phyloP scores from a whole-genome alignment of 2,888 invertebrate species.

The Lasioglossum lativentre region DNA sequence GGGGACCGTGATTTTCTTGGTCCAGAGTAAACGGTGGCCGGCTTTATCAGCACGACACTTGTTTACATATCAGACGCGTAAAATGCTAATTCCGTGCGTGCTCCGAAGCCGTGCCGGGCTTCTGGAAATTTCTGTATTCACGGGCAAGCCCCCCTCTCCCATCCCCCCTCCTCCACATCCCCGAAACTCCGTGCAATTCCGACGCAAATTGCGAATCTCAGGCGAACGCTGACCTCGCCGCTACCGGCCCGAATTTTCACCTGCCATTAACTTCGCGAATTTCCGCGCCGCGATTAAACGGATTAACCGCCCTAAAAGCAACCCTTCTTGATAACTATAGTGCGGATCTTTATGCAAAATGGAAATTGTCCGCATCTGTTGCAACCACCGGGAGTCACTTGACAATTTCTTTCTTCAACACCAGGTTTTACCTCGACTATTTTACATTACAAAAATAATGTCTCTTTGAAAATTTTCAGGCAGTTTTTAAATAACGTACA shows the following conservation, averaged over 20 bases:
- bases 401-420: background rate
- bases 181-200: background rate
- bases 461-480: too few relatives aligned
- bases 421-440: too few relatives aligned
- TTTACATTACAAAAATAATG: too few relatives aligned
- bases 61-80: constrained; percentile 39
- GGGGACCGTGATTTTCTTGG: background rate
- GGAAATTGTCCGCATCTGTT: background rate
- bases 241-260: background rate
- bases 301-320: background rate
- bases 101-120: background rate
- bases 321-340: background rate
- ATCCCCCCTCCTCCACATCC: too few relatives aligned
- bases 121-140: constrained; percentile 9
- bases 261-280: background rate
- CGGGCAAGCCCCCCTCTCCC: too few relatives aligned
- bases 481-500: too few relatives aligned
- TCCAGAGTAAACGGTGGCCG: background rate
- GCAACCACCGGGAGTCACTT: background rate
- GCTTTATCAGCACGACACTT: constrained; percentile 13
- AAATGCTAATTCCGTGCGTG: constrained; percentile 52
- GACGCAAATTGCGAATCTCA: background rate
- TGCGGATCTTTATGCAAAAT: background rate
- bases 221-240: background rate
- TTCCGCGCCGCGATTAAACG: background rate